Evolutionary conservation across 2,797 vertebrate genomes (phyloP).

Genomic region (Antennarius maculatus): DNA sequence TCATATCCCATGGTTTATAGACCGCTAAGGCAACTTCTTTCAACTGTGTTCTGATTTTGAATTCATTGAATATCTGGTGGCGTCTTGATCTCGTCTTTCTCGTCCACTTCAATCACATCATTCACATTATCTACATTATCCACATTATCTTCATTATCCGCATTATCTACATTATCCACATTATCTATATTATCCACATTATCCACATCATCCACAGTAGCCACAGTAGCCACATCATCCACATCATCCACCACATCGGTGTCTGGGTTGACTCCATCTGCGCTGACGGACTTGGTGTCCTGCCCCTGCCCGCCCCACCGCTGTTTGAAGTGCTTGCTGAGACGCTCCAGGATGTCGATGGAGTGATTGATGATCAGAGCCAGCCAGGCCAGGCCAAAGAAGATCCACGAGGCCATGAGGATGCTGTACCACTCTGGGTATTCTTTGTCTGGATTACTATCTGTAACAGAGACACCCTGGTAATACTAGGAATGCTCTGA

Average conservation of each 20-base stretch:
- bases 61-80: conserved; percentile 32
- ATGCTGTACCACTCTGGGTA: conserved; percentile 91
- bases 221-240: too few species aligned
- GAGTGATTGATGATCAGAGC: conserved; percentile 89
- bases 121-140: too few species aligned
- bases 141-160: too few species aligned
- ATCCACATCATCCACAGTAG: too few species aligned
- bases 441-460: conserved; percentile 80
- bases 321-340: conserved; percentile 66
- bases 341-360: conserved; percentile 85
- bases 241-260: conserved; percentile 50
- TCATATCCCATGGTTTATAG: background rate
- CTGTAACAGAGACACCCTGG: conserved; percentile 61
- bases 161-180: too few species aligned
- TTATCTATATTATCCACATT: too few species aligned
- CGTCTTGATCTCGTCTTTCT: conserved; percentile 51
- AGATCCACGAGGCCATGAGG: conserved; percentile 90
- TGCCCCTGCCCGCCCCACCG: background rate
- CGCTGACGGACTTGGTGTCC: background rate
- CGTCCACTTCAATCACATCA: conserved; percentile 20
- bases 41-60: background rate
- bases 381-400: conserved; percentile 94
- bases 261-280: conserved; percentile 27
- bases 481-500: background rate
- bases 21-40: background rate